These are phyloP conservation scores for Actinostola sp. DNA, from an alignment of 92 coral and sea anemone species.

Conservation along the genomic window DNA sequence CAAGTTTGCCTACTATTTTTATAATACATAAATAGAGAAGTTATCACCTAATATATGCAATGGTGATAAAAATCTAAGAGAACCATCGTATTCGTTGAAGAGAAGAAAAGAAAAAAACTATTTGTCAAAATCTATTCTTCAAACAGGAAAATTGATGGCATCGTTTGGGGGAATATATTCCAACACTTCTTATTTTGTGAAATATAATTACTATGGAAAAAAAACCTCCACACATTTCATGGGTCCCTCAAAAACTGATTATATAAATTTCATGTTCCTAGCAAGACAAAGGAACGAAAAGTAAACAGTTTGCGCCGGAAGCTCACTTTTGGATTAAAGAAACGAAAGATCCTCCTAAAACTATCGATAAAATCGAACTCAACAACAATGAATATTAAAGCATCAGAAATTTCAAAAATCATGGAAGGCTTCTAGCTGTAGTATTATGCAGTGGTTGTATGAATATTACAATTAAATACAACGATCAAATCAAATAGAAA, in stretches of 20 bases:
- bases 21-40: not conserved
- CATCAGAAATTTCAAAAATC: not conserved
- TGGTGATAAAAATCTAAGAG: not conserved
- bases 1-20: not conserved
- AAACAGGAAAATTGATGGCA: conserved; percentile 16
- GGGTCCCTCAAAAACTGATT: not conserved
- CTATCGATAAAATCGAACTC: not conserved
- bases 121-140: not conserved
- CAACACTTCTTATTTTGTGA: not conserved
- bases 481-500: not conserved
- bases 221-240: not conserved
- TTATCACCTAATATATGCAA: not conserved
- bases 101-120: not conserved
- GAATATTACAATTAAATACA: not conserved
- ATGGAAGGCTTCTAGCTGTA: not conserved
- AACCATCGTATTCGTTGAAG: not conserved
- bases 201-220: not conserved
- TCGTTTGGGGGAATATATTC: not conserved
- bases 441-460: not conserved
- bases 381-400: not conserved
- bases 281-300: conserved; percentile 16
- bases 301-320: conserved; percentile 32
- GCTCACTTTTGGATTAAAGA: conserved; percentile 31
- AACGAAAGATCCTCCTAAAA: conserved; percentile 12
- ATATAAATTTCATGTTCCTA: conserved; percentile 6